Evolutionary conservation across 2,113 vertebrate genomes (phyloP), one percentile per base, ranked within the genome.

Genomic region (Hemichromis elongatus): DNA sequence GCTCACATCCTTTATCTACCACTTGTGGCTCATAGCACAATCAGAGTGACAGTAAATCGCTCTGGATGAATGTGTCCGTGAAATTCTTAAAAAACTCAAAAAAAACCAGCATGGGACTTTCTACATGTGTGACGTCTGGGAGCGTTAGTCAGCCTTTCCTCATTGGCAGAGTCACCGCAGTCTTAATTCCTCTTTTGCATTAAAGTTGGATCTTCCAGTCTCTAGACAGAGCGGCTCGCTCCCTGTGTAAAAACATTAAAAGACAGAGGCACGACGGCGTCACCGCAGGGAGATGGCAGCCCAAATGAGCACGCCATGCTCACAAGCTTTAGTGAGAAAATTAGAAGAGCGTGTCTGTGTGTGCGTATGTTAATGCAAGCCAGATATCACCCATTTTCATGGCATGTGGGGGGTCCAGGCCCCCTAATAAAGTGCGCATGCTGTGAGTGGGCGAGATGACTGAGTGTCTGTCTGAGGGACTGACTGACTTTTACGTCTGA

Each of bases 201-300:
- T 91, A 91, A 93, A 91, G 82, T 89, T 95, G 89, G 93, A 93
- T 93, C 86, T 80, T 93, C 81, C 55, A 42, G 85, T 56, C 92
- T 92, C 81, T 68, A 96, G 95, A 96, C 93, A 94, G 90, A 93
- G 91, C 73, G 94, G 92, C 90, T 94, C 90, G 89, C 91, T 92
- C 53, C n/a, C 85, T 86, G 92, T 90, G 89, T 94, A 93, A 95
- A 95, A 96, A 94, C 95, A 95, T 95, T 92, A 94, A 93, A 75
- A 94, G 93, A 89, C 92, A 56, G 94, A 94, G 95, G 94, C 96
- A 89, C 89, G 89, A 88, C 93, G 95, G 95, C 95, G 95, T 96
- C 96, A 95, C 96, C 95, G 90, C 96, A 96, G 88, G 84, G 91
- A 95, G 91, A 94, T 90, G 95, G 95, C 95, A 93, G 91, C 90